Evolutionary conservation across 2,797 vertebrate species (phyloP).

Genomic region (Loris lydekkerianus): DNA sequence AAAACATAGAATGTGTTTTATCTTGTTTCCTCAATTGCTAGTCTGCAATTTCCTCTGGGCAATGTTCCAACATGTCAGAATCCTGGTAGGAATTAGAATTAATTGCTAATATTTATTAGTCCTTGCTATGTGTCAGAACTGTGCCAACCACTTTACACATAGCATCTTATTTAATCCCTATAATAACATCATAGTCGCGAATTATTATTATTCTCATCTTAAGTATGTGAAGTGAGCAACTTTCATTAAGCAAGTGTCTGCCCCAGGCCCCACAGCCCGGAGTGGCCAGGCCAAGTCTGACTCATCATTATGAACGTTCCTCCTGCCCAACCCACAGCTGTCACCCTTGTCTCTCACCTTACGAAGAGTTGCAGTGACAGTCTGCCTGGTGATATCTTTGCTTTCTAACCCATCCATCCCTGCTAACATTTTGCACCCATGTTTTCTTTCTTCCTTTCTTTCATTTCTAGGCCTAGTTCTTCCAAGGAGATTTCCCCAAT

Average conservation of each 20-base stretch:
- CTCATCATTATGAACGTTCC: background rate
- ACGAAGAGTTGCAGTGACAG: background rate
- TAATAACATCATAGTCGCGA: background rate
- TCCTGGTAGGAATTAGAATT: background rate
- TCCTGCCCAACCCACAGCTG: background rate
- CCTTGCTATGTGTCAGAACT: slow-evolving; percentile 2
- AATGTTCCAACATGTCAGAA: background rate
- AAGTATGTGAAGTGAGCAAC: background rate
- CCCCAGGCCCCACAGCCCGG: background rate
- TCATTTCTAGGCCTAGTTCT: background rate
- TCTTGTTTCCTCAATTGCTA: slow-evolving; percentile 28
- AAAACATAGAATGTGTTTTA: slow-evolving; percentile 48
- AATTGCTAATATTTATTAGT: slow-evolving; percentile 1
- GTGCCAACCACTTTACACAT: background rate
- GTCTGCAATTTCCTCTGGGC: background rate
- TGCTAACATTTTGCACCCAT: background rate
- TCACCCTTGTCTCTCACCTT: background rate
- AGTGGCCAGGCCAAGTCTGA: background rate
- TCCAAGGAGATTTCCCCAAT: background rate
- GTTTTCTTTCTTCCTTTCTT: background rate
- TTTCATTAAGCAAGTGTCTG: background rate
- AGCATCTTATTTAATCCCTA: slow-evolving; percentile 17
- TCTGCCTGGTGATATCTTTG: background rate
- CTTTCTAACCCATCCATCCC: background rate
- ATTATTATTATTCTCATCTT: background rate